Evolutionary conservation across 2,888 invertebrate genomes (phyloP).

Genomic region (Phrixothrix hirtus): DNA sequence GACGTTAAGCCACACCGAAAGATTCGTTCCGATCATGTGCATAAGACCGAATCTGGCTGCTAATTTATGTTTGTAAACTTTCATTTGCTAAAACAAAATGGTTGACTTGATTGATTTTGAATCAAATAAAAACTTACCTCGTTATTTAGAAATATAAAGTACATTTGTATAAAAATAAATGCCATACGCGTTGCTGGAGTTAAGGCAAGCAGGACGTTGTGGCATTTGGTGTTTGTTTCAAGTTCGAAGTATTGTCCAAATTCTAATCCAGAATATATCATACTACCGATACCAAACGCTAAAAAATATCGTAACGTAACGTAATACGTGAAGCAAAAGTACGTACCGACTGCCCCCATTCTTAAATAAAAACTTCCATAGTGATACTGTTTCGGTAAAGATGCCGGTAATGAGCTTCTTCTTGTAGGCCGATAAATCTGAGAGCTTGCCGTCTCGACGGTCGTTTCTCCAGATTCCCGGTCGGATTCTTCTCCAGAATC

Average conservation of each 20-base stretch:
- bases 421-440: slow-evolving; percentile 44
- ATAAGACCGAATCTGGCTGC: slow-evolving; percentile 94
- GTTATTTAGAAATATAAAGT: slow-evolving; percentile 96
- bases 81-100: slow-evolving; percentile 72
- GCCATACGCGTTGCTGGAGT: slow-evolving; percentile 92
- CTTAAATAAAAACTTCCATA: slow-evolving; percentile 91
- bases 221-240: slow-evolving; percentile 87
- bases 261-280: slow-evolving; percentile 95
- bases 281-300: slow-evolving; percentile 96
- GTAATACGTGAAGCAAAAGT: too few species aligned
- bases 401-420: slow-evolving; percentile 53
- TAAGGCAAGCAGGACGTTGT: slow-evolving; percentile 85
- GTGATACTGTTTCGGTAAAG: slow-evolving; percentile 67
- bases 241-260: slow-evolving; percentile 95
- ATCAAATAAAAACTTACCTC: slow-evolving; percentile 67
- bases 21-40: slow-evolving; percentile 98
- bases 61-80: slow-evolving; percentile 84
- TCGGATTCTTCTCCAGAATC: slow-evolving; percentile 65
- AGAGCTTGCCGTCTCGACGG: slow-evolving; percentile 45
- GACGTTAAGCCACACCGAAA: slow-evolving; percentile 96
- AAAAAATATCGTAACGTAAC: slow-evolving; percentile 47
- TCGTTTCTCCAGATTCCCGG: slow-evolving; percentile 54
- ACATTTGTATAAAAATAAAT: slow-evolving; percentile 97
- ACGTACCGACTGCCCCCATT: slow-evolving; percentile 87
- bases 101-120: too few species aligned